Conservation (phyloP, 2,797 vertebrate genomes). For the Sandelia bainsii region DNA sequence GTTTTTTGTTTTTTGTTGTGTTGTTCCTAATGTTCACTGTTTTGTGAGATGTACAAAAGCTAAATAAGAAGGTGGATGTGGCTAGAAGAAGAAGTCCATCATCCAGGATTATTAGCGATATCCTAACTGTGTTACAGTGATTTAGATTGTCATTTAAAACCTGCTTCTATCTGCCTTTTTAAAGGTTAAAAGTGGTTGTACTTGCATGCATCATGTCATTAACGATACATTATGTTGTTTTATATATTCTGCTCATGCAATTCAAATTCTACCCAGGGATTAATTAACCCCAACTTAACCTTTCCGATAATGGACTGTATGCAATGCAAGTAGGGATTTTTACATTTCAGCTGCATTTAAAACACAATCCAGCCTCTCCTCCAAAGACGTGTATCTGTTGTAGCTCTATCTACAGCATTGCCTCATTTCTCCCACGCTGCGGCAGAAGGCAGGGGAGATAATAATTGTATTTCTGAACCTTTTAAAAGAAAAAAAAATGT, state of each 20-base stretch:
- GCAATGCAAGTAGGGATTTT: constrained; percentile 9
- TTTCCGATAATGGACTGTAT: not conserved
- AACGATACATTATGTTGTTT: constrained; percentile 8
- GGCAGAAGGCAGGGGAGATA: constrained; percentile 13
- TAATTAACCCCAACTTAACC: constrained; percentile 15
- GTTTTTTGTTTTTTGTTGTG: not conserved
- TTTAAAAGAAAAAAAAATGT: not conserved
- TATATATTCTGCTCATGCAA: constrained; percentile 6
- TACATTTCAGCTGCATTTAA: constrained; percentile 13
- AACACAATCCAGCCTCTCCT: constrained; percentile 9
- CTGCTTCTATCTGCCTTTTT: not conserved
- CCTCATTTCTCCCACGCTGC: constrained; percentile 19
- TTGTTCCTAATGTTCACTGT: not conserved
- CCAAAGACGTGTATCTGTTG: constrained; percentile 5
- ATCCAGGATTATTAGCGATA: not conserved
- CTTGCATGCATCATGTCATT: constrained; percentile 4
- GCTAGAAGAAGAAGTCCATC: not conserved
- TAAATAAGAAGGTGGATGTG: not conserved
- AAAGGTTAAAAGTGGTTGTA: not conserved
- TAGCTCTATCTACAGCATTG: constrained; percentile 17
- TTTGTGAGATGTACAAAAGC: not conserved
- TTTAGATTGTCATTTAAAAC: constrained; percentile 1
- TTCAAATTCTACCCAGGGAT: not conserved
- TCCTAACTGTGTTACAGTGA: not conserved
- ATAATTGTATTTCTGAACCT: constrained; percentile 35